Conservation (phyloP, 2,888 invertebrate genomes). For the Galeruca laticollis region DNA sequence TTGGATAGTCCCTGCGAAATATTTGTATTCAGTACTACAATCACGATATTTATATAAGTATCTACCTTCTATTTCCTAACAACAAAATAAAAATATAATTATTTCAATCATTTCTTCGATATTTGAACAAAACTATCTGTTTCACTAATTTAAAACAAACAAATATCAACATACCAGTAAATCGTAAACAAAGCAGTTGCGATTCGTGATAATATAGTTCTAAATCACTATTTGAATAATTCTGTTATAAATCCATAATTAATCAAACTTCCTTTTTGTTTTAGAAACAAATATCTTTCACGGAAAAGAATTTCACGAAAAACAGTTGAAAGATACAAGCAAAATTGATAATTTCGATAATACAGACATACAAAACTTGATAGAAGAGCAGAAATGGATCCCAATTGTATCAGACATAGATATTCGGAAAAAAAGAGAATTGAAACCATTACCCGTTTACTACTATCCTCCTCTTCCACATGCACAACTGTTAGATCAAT, state of each 20-base stretch:
- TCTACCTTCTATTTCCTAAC: too few species aligned
- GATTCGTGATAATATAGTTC: too few species aligned
- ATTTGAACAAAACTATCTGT: too few species aligned
- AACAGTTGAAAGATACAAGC: not conserved
- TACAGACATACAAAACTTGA: not conserved
- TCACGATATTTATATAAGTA: too few species aligned
- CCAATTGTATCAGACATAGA: not conserved
- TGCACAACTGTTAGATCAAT: not conserved
- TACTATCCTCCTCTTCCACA: not conserved
- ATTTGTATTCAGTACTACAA: too few species aligned
- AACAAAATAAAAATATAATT: too few species aligned
- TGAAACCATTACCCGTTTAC: not conserved
- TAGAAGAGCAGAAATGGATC: not conserved
- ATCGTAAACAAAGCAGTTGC: too few species aligned
- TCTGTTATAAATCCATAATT: not conserved
- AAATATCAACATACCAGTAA: too few species aligned
- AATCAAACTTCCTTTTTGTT: conserved; percentile 22
- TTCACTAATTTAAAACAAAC: too few species aligned
- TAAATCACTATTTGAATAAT: too few species aligned
- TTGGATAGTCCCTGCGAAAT: too few species aligned
- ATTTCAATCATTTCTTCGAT: too few species aligned
- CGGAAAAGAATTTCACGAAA: conserved; percentile 9
- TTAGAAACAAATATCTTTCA: conserved; percentile 41
- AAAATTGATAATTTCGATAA: not conserved
- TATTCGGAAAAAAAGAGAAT: conserved; percentile 18